phyloP scores from a whole-genome alignment of 64 coral and sea anemone genomes.

The Porites australiensis region DNA sequence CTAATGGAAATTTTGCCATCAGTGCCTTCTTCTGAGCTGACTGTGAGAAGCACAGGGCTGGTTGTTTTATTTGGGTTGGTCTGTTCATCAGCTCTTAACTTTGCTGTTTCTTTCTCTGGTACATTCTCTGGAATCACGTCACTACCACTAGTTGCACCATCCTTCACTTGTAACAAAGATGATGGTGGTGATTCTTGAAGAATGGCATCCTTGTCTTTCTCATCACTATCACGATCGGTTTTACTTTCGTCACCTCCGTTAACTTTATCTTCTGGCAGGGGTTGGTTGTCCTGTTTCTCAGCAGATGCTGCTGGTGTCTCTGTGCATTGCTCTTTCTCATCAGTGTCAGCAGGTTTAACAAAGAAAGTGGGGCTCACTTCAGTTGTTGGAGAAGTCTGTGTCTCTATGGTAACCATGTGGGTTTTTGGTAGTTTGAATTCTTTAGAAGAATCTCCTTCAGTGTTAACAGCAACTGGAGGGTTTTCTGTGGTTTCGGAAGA shows the following conservation, averaged over 20 bases:
- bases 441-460: background rate
- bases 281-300: conserved; percentile 27
- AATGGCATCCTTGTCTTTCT: conserved; percentile 24
- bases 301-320: background rate
- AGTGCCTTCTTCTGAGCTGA: conserved; percentile 55
- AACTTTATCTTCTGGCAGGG: background rate
- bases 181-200: background rate
- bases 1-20: conserved; percentile 71
- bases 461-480: background rate
- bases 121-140: background rate
- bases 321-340: background rate
- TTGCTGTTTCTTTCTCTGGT: background rate
- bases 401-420: conserved; percentile 32
- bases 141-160: background rate
- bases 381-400: conserved; percentile 43
- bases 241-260: background rate
- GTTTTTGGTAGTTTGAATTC: background rate
- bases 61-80: background rate
- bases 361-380: conserved; percentile 15
- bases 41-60: conserved; percentile 69
- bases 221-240: background rate
- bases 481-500: conserved; percentile 8
- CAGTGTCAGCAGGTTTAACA: background rate
- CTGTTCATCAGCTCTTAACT: background rate
- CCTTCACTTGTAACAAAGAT: background rate